phyloP scores from a whole-genome alignment of 2,888 invertebrate genomes.

The Ashinkailepas kermadecensis region DNA sequence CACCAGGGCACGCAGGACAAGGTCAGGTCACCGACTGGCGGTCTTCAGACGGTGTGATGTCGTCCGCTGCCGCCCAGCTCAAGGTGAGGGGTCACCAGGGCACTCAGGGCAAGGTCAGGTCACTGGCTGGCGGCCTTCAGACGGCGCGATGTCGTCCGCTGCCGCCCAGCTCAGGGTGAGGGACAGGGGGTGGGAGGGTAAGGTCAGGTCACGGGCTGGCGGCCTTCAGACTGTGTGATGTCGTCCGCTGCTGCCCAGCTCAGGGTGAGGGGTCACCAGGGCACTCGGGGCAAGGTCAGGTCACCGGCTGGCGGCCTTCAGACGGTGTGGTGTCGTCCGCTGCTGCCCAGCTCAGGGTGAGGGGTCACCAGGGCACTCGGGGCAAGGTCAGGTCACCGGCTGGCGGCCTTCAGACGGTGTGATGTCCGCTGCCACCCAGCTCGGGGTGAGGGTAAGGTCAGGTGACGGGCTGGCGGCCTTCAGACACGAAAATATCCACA shows the following conservation, averaged over 20 bases:
- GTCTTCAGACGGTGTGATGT: constrained; percentile 37
- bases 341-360: constrained; percentile 14
- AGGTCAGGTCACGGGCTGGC: constrained; percentile 50
- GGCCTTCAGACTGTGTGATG: constrained; percentile 38
- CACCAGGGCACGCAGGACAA: constrained; percentile 39
- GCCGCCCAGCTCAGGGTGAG: constrained; percentile 18
- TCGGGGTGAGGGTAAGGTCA: not conserved
- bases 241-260: constrained; percentile 1
- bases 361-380: not conserved
- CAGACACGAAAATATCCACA: not conserved
- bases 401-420: constrained; percentile 43
- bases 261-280: constrained; percentile 2
- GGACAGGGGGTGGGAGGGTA: not conserved
- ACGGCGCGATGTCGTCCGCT: not conserved
- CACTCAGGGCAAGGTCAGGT: constrained; percentile 53
- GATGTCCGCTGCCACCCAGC: not conserved
- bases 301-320: constrained; percentile 52
- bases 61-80: constrained; percentile 2
- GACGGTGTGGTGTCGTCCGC: not conserved
- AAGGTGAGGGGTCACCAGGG: not conserved
- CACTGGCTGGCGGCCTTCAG: constrained; percentile 50
- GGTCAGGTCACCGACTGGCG: constrained; percentile 51
- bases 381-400: constrained; percentile 50
- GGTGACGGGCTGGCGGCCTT: constrained; percentile 53
- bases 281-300: no score